phyloP scores from a whole-genome alignment of 2,888 invertebrate genomes.

The Acanthosoma haemorrhoidale region DNA sequence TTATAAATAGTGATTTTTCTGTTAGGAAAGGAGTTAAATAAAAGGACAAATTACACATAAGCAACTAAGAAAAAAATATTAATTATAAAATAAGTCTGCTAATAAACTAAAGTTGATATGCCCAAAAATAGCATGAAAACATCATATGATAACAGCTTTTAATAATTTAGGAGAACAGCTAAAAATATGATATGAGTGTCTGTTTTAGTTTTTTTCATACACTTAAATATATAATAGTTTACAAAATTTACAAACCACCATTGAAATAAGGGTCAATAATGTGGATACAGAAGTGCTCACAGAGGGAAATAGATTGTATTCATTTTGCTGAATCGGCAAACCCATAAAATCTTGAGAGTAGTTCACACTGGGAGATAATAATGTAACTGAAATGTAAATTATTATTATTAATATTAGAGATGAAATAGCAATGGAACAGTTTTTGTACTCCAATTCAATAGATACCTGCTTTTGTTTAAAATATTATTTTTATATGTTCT shows the following conservation, averaged over 20 bases:
- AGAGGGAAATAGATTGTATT: conserved; percentile 73
- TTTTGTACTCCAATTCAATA: too few species aligned
- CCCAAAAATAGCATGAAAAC: too few species aligned
- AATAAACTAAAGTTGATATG: too few species aligned
- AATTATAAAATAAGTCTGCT: background rate
- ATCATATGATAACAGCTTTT: too few species aligned
- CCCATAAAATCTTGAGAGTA: conserved; percentile 63
- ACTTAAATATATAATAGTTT: conserved; percentile 44
- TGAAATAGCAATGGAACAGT: too few species aligned
- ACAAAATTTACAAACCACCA: conserved; percentile 50
- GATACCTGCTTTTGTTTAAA: too few species aligned
- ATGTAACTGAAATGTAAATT: background rate
- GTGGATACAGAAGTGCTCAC: conserved; percentile 73
- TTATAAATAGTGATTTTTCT: too few species aligned
- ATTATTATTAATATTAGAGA: too few species aligned
- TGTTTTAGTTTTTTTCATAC: background rate
- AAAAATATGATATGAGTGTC: background rate
- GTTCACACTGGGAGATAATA: background rate
- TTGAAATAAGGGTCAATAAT: conserved; percentile 61
- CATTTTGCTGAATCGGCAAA: conserved; percentile 83
- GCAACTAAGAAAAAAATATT: too few species aligned
- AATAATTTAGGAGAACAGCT: background rate
- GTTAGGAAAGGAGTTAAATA: too few species aligned
- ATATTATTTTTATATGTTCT: too few species aligned
- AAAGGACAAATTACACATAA: too few species aligned